Percentiles rank a stretch among this genome's conserved stretches.
Conservation (phyloP, 2,113 vertebrate species). For the Stomatorhinus ivindoensis region DNA sequence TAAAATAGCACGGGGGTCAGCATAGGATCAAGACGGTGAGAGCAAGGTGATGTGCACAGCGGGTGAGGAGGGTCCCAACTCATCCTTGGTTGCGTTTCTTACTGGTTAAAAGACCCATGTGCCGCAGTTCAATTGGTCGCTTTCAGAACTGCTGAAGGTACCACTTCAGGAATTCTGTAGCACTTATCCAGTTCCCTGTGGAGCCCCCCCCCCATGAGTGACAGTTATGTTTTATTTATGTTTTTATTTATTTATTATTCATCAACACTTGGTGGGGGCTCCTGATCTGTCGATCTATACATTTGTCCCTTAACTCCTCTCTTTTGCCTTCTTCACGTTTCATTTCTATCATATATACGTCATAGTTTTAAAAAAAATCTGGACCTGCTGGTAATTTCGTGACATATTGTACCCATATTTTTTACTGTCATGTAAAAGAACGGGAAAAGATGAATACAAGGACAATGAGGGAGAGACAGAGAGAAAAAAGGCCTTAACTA, state of each 20-base stretch:
- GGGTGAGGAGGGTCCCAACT: neutral
- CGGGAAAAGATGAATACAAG: neutral
- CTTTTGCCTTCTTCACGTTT: neutral
- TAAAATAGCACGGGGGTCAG: neutral
- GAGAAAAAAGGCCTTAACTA: neutral
- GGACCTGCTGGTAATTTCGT: neutral
- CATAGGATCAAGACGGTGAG: neutral
- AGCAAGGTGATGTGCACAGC: neutral
- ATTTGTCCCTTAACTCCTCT: neutral
- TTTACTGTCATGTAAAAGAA: neutral
- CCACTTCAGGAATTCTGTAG: slow-evolving; percentile 3
- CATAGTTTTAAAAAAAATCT: neutral
- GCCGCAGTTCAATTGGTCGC: neutral
- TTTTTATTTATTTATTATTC: slow-evolving; percentile 25
- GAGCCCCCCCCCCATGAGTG: neutral
- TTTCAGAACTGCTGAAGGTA: neutral
- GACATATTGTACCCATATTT: neutral
- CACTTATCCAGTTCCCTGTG: slow-evolving; percentile 16
- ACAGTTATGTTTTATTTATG: slow-evolving; percentile 21
- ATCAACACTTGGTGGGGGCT: slow-evolving; percentile 1
- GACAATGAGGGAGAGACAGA: neutral
- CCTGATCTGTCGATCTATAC: neutral
- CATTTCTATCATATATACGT: neutral
- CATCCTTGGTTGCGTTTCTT: neutral
- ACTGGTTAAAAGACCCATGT: neutral